Percentiles rank a stretch among this genome's conserved stretches.
Evolutionary conservation across 2,113 vertebrate species (phyloP).

Genomic region (Neomonachus schauinslandi): DNA sequence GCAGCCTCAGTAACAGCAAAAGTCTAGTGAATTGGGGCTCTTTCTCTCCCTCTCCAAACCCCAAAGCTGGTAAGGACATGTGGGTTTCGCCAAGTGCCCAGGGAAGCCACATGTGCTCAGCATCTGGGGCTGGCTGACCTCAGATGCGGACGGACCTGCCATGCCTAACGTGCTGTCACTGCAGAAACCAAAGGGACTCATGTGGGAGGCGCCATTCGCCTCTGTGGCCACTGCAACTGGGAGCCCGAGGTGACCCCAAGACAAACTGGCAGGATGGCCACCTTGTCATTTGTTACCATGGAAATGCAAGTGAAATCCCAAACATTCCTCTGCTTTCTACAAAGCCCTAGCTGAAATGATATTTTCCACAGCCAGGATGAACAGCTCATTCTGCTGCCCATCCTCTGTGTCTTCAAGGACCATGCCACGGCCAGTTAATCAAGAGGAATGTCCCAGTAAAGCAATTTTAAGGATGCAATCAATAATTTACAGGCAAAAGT

Average conservation of each 20-base stretch:
- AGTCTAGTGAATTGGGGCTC: background rate
- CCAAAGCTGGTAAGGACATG: background rate
- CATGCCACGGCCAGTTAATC: rapidly evolving
- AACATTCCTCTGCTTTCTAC: background rate
- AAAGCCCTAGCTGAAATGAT: rapidly evolving
- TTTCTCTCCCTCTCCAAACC: background rate
- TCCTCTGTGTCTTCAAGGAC: background rate
- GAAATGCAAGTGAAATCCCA: rapidly evolving
- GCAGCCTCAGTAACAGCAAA: conserved; percentile 67
- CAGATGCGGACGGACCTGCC: background rate
- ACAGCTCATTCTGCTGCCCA: rapidly evolving
- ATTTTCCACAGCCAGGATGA: background rate
- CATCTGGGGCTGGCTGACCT: background rate
- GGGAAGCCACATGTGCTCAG: conserved; percentile 42
- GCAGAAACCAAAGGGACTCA: background rate
- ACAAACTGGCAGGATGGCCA: rapidly evolving
- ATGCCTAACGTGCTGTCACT: background rate
- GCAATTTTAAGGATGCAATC: too few relatives aligned
- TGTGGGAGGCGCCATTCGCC: background rate
- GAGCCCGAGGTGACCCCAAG: rapidly evolving
- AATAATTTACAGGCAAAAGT: background rate
- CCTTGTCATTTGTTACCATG: rapidly evolving
- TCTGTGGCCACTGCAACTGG: background rate
- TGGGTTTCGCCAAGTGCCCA: background rate
- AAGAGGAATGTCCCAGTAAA: background rate